phyloP scores from a whole-genome alignment of 1,140 invertebrate species.

The Lethrus apterus region DNA sequence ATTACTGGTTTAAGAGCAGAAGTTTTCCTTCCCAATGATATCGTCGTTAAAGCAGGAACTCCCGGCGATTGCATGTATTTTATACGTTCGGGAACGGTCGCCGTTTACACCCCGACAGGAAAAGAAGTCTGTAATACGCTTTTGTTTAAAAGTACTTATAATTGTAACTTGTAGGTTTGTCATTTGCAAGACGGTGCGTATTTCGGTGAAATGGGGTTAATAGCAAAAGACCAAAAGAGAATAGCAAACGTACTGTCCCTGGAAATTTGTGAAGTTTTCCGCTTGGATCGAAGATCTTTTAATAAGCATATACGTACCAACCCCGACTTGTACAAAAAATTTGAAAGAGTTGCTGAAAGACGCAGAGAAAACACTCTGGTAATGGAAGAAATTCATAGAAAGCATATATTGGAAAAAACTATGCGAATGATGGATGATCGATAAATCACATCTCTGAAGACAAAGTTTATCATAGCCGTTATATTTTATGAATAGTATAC shows the following conservation, averaged over 20 bases:
- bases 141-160: no score
- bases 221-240: slow-evolving; percentile 46
- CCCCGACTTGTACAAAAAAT: slow-evolving; percentile 21
- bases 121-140: slow-evolving; percentile 45
- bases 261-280: slow-evolving; percentile 49
- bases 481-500: no score
- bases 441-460: no score
- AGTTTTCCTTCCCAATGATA: slow-evolving; percentile 30
- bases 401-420: slow-evolving; percentile 19
- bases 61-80: slow-evolving; percentile 54
- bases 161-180: slow-evolving; percentile 23
- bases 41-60: slow-evolving; percentile 46
- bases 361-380: slow-evolving; percentile 24
- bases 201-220: slow-evolving; percentile 37
- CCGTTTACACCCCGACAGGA: slow-evolving; percentile 48
- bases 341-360: slow-evolving; percentile 25
- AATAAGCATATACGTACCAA: slow-evolving; percentile 19
- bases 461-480: no score
- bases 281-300: slow-evolving; percentile 44
- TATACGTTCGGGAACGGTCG: slow-evolving; percentile 48
- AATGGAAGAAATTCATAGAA: slow-evolving; percentile 28
- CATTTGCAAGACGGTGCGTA: slow-evolving; percentile 33
- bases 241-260: slow-evolving; percentile 47
- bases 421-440: slow-evolving; percentile 10
- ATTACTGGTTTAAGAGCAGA: slow-evolving; percentile 24